These are phyloP conservation scores for Chymomyza procnemis DNA, from an alignment of 2,888 invertebrate genomes.

Conservation along the genomic window DNA sequence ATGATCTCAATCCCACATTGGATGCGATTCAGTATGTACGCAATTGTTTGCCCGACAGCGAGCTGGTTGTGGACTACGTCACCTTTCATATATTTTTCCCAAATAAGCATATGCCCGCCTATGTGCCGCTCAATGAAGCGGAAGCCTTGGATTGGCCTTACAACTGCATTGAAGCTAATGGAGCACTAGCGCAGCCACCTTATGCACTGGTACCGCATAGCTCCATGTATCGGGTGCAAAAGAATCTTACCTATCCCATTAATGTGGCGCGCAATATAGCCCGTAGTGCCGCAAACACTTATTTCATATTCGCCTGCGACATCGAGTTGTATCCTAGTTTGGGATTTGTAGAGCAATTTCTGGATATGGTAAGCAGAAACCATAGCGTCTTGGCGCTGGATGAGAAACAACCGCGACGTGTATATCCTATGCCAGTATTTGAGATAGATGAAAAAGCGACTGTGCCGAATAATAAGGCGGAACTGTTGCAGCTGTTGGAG, in stretches of 20 bases:
- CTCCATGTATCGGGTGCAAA: conserved; percentile 81
- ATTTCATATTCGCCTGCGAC: conserved; percentile 89
- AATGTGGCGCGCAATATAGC: conserved; percentile 93
- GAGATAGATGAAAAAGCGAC: conserved; percentile 44
- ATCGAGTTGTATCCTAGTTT: conserved; percentile 92
- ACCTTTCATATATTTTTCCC: conserved; percentile 84
- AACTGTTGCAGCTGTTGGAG: conserved; percentile 49
- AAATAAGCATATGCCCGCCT: conserved; percentile 80
- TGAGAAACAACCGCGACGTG: conserved; percentile 30
- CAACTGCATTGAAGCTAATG: conserved; percentile 41
- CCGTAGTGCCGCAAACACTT: conserved; percentile 86
- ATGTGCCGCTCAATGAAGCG: conserved; percentile 58
- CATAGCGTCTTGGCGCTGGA: conserved; percentile 79
- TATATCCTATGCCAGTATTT: conserved; percentile 65
- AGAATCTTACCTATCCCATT: conserved; percentile 89
- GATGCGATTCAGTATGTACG: conserved; percentile 82
- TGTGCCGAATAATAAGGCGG: conserved; percentile 60
- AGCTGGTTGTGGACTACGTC: conserved; percentile 81
- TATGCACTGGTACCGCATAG: conserved; percentile 66
- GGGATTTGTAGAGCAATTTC: conserved; percentile 86
- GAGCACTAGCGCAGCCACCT: conserved; percentile 36
- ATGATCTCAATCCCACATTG: conserved; percentile 81
- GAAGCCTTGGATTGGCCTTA: conserved; percentile 55
- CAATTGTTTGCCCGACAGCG: conserved; percentile 79
- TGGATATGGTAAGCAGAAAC: conserved; percentile 87